A percentile compares a stretch with the other conserved stretches of the same genome.
Conservation (phyloP, 2,797 vertebrate species). For the Simalia tracyae region DNA sequence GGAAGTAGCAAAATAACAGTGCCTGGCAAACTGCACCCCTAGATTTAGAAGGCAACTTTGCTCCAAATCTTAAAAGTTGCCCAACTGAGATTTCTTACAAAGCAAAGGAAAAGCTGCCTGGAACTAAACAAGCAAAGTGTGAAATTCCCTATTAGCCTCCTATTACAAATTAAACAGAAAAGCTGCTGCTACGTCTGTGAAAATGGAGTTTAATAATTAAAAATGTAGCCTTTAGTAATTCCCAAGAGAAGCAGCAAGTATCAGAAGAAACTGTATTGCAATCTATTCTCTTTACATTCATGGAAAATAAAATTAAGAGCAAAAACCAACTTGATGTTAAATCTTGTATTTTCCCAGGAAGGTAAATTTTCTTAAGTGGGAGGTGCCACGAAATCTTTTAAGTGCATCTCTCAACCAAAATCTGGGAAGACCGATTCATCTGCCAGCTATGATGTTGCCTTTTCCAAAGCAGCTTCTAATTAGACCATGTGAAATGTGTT, state of each 20-base stretch:
- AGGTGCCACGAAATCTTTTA: background rate
- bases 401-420: background rate
- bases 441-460: too few relatives aligned
- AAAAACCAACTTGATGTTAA: background rate
- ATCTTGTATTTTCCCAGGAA: background rate
- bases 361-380: background rate
- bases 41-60: background rate
- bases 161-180: background rate
- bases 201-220: background rate
- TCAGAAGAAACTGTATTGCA: background rate
- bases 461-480: background rate
- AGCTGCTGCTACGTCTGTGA: constrained; percentile 23
- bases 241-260: background rate
- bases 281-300: background rate
- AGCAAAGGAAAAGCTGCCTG: background rate
- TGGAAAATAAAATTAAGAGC: background rate
- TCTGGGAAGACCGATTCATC: background rate
- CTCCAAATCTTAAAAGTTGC: background rate
- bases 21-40: too few relatives aligned
- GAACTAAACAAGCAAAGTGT: background rate
- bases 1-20: background rate
- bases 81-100: background rate
- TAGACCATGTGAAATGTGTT: too few relatives aligned
- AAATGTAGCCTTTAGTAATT: constrained; percentile 18
- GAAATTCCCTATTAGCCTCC: background rate